Base-by-base conservation (phyloP, 2,797 vertebrate genomes). In the Takifugu rubripes region DNA sequence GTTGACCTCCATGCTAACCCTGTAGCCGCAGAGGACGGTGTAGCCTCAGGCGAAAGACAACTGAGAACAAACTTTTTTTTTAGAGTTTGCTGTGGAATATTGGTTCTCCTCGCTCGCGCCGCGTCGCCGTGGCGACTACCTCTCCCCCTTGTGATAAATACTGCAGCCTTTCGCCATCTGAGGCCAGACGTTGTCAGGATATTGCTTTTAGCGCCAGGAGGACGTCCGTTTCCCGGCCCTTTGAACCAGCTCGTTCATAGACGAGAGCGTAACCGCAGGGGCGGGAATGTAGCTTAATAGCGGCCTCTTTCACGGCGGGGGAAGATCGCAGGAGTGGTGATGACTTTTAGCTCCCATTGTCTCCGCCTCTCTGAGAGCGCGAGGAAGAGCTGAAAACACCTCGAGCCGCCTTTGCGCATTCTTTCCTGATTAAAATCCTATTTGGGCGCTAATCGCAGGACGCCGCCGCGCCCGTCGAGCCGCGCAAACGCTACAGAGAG, bases 161-260 rank as follows among this genome's bases (percentile, higher is more conserved):
- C 84, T 81, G 72, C 79, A 86, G 78, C 64, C 77, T 76, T 72
- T 75, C 56, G 64, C 79, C 77, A 73, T 73, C 70, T 56, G 68
- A 72, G 78, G 74, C 80, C 77, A 84, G 76, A 81, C 80, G 70
- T 72, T 75, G 82, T 87, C 81, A 85, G 85, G 84, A 88, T 87
- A 89, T 88, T 87, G 83, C 79, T 86, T 89, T 89, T 81, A 89
- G 81, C 73, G 76, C 70, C 69, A 74, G 72, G 69, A 79, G 70
- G 74, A 82, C 79, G 85, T 85, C 79, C 72, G 70, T 64, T 75
- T 69, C 72, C 77, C 50, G 4, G 63, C 67, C 81, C 80, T 85
- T 75, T 84, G 74, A 84, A 78, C 66, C 70, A 52, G 65, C 61
- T 66, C 5, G 61, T 58, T 82, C 79, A 71, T 67, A 84, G 74